A percentile compares a stretch with the other conserved stretches of the same genome.
phyloP scores from a whole-genome alignment of 2,888 invertebrate genomes.

The Liposcelis brunnea region DNA sequence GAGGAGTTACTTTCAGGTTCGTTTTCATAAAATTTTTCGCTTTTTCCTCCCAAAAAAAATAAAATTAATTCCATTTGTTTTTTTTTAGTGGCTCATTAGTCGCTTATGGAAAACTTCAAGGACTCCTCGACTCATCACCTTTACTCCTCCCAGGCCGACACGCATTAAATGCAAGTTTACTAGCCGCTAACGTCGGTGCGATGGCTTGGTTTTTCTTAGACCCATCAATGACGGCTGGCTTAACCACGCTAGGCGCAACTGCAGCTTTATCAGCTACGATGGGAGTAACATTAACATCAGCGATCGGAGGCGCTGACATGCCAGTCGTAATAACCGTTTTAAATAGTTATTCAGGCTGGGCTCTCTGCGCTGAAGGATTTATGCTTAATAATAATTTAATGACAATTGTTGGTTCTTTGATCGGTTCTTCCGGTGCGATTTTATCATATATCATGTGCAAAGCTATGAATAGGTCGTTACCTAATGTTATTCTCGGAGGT shows the following conservation, averaged over 20 bases:
- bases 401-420: slow-evolving; percentile 81
- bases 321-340: slow-evolving; percentile 84
- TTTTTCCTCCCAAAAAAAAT: too few species aligned
- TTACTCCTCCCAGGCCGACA: slow-evolving; percentile 68
- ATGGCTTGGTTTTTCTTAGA: slow-evolving; percentile 49
- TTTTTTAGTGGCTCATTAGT: slow-evolving; percentile 59
- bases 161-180: slow-evolving; percentile 48
- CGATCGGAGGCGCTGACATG: slow-evolving; percentile 68
- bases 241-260: slow-evolving; percentile 56
- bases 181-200: slow-evolving; percentile 53
- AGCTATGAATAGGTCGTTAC: slow-evolving; percentile 67
- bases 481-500: slow-evolving; percentile 78
- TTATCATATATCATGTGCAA: slow-evolving; percentile 90
- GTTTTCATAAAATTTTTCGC: slow-evolving; percentile 13
- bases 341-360: slow-evolving; percentile 88
- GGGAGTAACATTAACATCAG: slow-evolving; percentile 26
- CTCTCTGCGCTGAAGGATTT: slow-evolving; percentile 83
- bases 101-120: slow-evolving; percentile 81
- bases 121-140: slow-evolving; percentile 61
- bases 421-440: slow-evolving; percentile 82
- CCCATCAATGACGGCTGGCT: slow-evolving; percentile 45
- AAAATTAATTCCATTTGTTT: neutral
- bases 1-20: slow-evolving; percentile 75
- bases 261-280: slow-evolving; percentile 60
- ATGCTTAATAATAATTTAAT: slow-evolving; percentile 85